A percentile compares a stretch with the other conserved stretches of the same genome.
Conservation (phyloP, 2,797 vertebrate genomes). For the Pseudochirops corinnae region DNA sequence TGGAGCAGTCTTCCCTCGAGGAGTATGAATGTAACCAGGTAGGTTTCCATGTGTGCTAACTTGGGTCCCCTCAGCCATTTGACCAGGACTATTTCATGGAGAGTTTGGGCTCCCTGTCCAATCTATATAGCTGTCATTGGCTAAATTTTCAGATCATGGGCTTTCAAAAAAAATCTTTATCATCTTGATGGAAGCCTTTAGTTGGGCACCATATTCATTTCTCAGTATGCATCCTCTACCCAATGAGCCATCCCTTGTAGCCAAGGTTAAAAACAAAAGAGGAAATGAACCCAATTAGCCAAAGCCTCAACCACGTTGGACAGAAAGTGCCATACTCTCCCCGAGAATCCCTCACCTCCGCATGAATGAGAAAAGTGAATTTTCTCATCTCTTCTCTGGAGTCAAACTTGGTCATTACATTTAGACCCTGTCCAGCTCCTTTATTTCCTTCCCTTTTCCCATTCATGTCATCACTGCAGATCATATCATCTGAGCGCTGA, state of each 20-base stretch:
- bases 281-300: not conserved
- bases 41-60: not conserved
- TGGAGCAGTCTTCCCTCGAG: constrained; percentile 5
- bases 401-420: too few relatives aligned
- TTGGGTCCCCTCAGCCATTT: not conserved
- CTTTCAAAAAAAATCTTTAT: not conserved
- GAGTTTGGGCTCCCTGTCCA: not conserved
- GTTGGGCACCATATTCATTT: not conserved
- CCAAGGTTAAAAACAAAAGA: not conserved
- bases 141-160: not conserved
- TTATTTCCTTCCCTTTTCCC: too few relatives aligned
- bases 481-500: too few relatives aligned
- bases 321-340: too few relatives aligned
- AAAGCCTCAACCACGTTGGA: too few relatives aligned
- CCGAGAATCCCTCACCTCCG: too few relatives aligned
- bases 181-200: not conserved
- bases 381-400: too few relatives aligned
- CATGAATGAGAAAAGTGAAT: too few relatives aligned
- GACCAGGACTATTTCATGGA: not conserved
- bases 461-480: too few relatives aligned
- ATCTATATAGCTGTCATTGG: not conserved
- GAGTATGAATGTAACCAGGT: constrained; percentile 1
- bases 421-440: too few relatives aligned
- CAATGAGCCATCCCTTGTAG: not conserved
- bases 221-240: not conserved